Evolutionary conservation across 2,113 vertebrate genomes (phyloP).

Genomic region (Podarcis raffonei): DNA sequence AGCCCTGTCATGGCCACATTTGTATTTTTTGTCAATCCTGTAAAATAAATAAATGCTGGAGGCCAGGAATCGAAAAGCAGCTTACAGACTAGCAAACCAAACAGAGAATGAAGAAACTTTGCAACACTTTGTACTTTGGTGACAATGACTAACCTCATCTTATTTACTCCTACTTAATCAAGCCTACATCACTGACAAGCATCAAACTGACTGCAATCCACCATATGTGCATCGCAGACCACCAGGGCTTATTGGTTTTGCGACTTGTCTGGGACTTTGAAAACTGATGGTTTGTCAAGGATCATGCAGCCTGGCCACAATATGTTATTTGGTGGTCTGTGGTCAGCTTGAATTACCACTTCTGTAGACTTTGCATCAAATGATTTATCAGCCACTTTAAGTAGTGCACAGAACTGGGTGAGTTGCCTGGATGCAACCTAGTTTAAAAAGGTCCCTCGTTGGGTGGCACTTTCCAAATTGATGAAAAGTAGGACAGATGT

Average conservation of each 20-base stretch:
- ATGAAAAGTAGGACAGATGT: constrained; percentile 56
- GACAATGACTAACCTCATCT: background rate
- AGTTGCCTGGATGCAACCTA: background rate
- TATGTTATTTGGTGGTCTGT: background rate
- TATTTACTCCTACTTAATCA: background rate
- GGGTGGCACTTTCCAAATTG: constrained; percentile 36
- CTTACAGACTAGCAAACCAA: background rate
- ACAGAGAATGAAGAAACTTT: background rate
- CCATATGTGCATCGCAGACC: background rate
- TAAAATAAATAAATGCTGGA: background rate
- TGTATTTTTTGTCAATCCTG: background rate
- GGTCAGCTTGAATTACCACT: background rate
- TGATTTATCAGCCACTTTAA: background rate
- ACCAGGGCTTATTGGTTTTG: background rate
- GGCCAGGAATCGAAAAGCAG: background rate
- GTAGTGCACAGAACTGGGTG: background rate
- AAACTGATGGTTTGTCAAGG: background rate
- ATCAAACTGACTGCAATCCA: background rate
- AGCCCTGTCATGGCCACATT: background rate
- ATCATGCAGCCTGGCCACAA: background rate
- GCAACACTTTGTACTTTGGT: background rate
- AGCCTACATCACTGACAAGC: too few relatives aligned
- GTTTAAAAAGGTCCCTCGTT: constrained; percentile 1
- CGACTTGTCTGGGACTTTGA: background rate
- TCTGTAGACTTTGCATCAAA: background rate